Conservation (phyloP, 2,888 invertebrate genomes). For the Hypsopygia costalis region DNA sequence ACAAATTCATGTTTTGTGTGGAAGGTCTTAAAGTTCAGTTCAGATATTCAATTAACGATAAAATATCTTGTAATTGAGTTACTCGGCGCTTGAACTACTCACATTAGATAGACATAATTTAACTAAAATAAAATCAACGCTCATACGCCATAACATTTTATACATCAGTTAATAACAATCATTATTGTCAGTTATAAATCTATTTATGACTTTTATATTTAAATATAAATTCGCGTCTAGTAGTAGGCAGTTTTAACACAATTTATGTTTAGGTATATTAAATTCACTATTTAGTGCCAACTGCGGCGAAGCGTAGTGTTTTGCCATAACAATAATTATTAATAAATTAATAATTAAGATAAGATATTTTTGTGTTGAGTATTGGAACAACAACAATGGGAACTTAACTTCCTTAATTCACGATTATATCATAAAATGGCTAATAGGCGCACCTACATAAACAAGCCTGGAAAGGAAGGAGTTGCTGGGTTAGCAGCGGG, state of each 20-base stretch:
- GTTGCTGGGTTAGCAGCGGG: no score
- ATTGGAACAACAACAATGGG: no score
- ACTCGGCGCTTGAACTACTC: slow-evolving; percentile 62
- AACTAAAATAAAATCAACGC: slow-evolving; percentile 52
- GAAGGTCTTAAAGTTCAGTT: no score
- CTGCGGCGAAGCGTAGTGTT: slow-evolving; percentile 45
- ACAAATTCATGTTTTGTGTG: no score
- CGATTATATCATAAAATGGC: no score
- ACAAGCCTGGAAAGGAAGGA: no score
- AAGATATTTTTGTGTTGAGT: no score
- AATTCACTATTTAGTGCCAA: slow-evolving; percentile 53
- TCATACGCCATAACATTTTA: slow-evolving; percentile 75
- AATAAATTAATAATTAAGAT: no score
- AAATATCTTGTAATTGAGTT: not conserved
- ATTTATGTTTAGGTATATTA: slow-evolving; percentile 61
- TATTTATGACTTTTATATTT: slow-evolving; percentile 76
- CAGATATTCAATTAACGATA: not conserved
- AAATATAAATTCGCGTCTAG: slow-evolving; percentile 79
- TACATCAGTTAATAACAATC: slow-evolving; percentile 77
- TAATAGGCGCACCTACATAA: no score
- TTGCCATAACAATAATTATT: slow-evolving; percentile 1
- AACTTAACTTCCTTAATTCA: no score
- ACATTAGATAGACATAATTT: slow-evolving; percentile 51
- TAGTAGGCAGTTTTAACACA: slow-evolving; percentile 75
- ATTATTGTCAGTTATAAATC: slow-evolving; percentile 81